These are phyloP conservation scores for Osmerus mordax DNA, from an alignment of 2,113 vertebrate genomes.

Conservation along the genomic window DNA sequence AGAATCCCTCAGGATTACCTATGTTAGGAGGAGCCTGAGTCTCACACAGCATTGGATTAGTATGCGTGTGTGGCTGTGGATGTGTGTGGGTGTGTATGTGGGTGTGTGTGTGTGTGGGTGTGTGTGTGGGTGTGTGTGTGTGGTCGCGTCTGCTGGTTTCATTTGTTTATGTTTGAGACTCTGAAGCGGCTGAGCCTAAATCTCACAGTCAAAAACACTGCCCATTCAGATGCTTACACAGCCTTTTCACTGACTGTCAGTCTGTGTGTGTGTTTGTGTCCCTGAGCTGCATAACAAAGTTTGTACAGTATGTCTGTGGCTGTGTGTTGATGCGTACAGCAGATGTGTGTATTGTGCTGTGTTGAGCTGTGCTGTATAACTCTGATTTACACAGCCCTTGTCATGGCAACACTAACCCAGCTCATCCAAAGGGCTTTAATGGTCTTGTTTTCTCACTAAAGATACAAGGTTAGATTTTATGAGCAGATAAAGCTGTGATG, in stretches of 20 bases:
- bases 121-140: neutral
- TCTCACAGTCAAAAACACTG: neutral
- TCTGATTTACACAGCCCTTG: conserved; percentile 16
- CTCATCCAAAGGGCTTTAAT: conserved; percentile 7
- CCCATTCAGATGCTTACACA: no score
- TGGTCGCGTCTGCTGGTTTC: neutral
- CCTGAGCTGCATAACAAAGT: neutral
- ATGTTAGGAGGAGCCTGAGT: no score
- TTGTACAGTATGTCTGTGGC: neutral
- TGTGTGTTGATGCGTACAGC: neutral
- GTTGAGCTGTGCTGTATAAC: conserved; percentile 6
- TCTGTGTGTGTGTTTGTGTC: neutral
- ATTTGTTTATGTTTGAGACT: conserved; percentile 2
- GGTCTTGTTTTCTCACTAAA: conserved; percentile 1
- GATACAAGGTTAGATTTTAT: conserved; percentile 11
- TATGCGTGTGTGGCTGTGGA: neutral
- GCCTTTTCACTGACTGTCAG: neutral
- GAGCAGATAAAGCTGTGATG: neutral
- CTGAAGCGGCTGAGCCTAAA: neutral
- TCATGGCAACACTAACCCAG: neutral
- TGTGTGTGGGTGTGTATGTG: neutral
- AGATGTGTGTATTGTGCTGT: conserved; percentile 7
- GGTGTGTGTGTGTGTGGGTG: neutral
- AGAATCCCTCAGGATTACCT: no score
- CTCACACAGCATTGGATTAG: neutral